Evolutionary conservation across 2,113 vertebrate species (phyloP).

Genomic region (Larimichthys polyactis): DNA sequence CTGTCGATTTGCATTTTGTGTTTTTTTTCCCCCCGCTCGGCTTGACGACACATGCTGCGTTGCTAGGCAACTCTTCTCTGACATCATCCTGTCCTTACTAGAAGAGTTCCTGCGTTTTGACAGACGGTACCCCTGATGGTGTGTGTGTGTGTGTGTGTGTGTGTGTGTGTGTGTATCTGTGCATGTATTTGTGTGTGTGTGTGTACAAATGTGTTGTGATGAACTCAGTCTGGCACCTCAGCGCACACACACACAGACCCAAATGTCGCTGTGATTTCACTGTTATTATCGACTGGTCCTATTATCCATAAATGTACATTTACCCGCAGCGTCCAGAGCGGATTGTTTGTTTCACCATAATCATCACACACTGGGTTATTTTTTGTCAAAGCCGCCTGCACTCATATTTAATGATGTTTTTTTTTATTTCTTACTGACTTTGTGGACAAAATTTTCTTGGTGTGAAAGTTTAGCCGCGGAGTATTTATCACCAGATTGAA

Average conservation of each 20-base stretch:
- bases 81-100: conserved; percentile 86
- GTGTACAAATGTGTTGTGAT: conserved; percentile 27
- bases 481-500: not conserved
- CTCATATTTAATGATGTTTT: not conserved
- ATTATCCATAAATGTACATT: conserved; percentile 12
- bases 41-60: conserved; percentile 84
- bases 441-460: not conserved
- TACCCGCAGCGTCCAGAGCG: not conserved
- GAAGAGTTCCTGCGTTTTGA: conserved; percentile 85
- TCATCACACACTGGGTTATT: too few species aligned
- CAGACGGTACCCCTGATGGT: conserved; percentile 66
- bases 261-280: conserved; percentile 16
- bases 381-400: not conserved
- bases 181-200: conserved; percentile 6
- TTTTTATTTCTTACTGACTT: not conserved
- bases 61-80: conserved; percentile 90
- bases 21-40: conserved; percentile 65
- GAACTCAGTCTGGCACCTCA: conserved; percentile 16
- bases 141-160: not conserved
- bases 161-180: not conserved
- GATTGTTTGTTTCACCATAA: not conserved
- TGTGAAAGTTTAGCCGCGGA: not conserved
- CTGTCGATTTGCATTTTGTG: too few species aligned
- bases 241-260: not conserved
- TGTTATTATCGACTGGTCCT: conserved; percentile 25